phyloP scores from a whole-genome alignment of 2,113 vertebrate genomes.

The Gymnobelideus leadbeateri region DNA sequence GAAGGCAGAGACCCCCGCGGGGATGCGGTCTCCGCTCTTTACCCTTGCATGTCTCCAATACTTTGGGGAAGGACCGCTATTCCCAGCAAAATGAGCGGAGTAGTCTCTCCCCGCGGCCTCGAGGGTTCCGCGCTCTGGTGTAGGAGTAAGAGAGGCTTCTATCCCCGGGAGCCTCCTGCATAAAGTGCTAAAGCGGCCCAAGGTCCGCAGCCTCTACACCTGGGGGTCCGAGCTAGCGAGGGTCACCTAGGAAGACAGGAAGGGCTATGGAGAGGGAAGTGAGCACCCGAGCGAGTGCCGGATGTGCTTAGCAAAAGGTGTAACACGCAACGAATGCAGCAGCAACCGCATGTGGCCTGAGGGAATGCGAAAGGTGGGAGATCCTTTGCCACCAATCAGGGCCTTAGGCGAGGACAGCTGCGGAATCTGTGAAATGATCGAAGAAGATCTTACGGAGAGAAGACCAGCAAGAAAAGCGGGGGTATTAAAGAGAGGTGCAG shows the following conservation, averaged over 20 bases:
- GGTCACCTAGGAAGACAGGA: not conserved
- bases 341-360: not conserved
- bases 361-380: not conserved
- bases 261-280: not conserved
- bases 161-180: not conserved
- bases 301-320: not conserved
- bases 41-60: not conserved
- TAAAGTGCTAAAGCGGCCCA: not conserved
- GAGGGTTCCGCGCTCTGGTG: not conserved
- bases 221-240: not conserved
- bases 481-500: not conserved
- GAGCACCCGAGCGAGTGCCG: not conserved
- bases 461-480: not conserved
- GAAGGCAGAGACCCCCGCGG: not conserved
- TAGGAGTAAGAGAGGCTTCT: not conserved
- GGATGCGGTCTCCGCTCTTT: not conserved
- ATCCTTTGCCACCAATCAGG: not conserved
- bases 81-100: not conserved
- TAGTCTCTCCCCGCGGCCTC: not conserved
- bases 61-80: not conserved
- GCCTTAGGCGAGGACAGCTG: not conserved
- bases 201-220: not conserved
- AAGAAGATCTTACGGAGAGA: not conserved
- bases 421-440: rapidly evolving
- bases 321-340: not conserved